Evolutionary conservation across 1,140 invertebrate species (phyloP), one percentile per base, ranked within the genome.

Genomic region (Ceratosolen solmsi): DNA sequence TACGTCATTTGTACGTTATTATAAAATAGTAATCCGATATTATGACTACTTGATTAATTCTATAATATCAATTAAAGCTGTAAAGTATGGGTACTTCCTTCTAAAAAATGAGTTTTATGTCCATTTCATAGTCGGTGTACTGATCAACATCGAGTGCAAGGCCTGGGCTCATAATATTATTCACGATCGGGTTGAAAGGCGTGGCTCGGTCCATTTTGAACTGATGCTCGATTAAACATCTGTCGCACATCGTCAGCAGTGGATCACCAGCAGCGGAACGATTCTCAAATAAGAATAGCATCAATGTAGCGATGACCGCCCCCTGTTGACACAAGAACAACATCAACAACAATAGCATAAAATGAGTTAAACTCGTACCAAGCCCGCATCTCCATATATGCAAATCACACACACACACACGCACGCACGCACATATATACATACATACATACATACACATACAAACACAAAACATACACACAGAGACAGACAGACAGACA

Each of bases 101-200:
- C 51, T 54, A 22, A 54, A 4, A 5, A 54, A 54, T 54, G 13
- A 54, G 3, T 54, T 54, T 54, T 22, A 15, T 54, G 20, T 15
- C 17, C 49, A 0, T 33, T 46, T 36, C 33, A 2, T 25, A 83
- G 82, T 38, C 30, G 76, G 96, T 70, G 96, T 98, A 36, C 93
- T 98, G 83, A 97, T 99, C 91, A 98, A 98, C 93, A 96, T 98
- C 91, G 97, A 98, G 92, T 98, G 98, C 93, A 98, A 97, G 93
- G 97, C 97, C 84, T 99, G 97, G 97, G 97, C 97, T 85, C 94
- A 95, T 89, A 99, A 99, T 92, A 98, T 99, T 86, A 87, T 93
- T 71, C 96, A 98, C 90, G 96, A 98, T 92, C 94, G 96, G 87
- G 94, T 94, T 88, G 96, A 98, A 86, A 94, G 96, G 89, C 95